A percentile compares a stretch with the other conserved stretches of the same genome.
Evolutionary conservation across 2,888 invertebrate species (phyloP).

Genomic region (Glaucopsyche alexis): DNA sequence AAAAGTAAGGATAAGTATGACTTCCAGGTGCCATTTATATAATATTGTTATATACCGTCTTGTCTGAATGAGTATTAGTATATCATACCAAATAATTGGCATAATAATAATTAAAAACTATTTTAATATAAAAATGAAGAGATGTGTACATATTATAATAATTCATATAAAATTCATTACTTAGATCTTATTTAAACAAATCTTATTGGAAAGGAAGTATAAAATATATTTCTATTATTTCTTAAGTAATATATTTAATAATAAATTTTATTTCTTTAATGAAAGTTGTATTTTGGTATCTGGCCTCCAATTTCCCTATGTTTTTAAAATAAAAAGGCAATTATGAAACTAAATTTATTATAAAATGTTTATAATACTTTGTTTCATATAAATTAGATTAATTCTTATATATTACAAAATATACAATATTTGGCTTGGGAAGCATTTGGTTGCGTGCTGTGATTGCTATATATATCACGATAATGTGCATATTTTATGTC

Average conservation of each 20-base stretch:
- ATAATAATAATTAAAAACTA: no score
- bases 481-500: no score
- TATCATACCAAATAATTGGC: neutral
- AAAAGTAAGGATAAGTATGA: no score
- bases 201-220: neutral
- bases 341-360: neutral
- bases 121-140: no score
- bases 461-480: no score
- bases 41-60: neutral
- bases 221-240: slow-evolving; percentile 14
- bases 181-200: slow-evolving; percentile 12
- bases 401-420: no score
- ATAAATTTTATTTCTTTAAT: slow-evolving; percentile 3
- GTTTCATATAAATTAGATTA: no score
- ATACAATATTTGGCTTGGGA: no score
- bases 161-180: neutral
- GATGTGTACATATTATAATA: no score
- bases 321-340: neutral
- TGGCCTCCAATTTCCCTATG: neutral
- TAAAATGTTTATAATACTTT: no score
- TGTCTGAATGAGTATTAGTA: neutral
- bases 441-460: no score
- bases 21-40: no score
- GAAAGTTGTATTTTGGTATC: neutral
- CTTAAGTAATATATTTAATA: slow-evolving; percentile 13